These are phyloP conservation scores for Polyodon spathula DNA, from an alignment of 2,113 vertebrate genomes.

Conservation along the genomic window DNA sequence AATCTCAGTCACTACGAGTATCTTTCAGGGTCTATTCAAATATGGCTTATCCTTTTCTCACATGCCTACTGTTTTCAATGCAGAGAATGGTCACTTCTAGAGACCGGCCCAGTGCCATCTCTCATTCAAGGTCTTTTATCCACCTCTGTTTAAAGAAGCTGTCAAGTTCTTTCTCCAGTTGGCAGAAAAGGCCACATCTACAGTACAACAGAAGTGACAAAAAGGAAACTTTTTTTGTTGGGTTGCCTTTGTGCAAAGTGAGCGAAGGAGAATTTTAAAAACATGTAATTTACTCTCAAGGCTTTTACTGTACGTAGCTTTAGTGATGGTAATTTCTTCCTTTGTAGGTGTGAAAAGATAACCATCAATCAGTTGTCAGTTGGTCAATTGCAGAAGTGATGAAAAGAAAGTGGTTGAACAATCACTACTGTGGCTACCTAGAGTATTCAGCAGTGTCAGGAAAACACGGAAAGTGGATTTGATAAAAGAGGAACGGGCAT, in stretches of 20 bases:
- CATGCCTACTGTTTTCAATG: slow-evolving; percentile 65
- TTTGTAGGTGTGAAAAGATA: slow-evolving; percentile 97
- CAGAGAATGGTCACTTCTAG: slow-evolving; percentile 68
- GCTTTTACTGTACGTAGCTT: slow-evolving; percentile 97
- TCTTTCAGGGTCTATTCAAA: slow-evolving; percentile 62
- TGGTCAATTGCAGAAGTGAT: slow-evolving; percentile 94
- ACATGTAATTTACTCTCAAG: slow-evolving; percentile 98
- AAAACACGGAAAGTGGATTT: slow-evolving; percentile 81
- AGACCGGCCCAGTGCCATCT: slow-evolving; percentile 74
- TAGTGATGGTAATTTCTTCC: slow-evolving; percentile 97
- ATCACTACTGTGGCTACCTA: slow-evolving; percentile 85
- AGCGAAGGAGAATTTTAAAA: slow-evolving; percentile 84
- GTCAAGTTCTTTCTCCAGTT: slow-evolving; percentile 84
- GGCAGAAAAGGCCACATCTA: slow-evolving; percentile 87
- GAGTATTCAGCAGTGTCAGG: slow-evolving; percentile 62
- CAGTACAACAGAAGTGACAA: slow-evolving; percentile 79
- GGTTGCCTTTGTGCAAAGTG: slow-evolving; percentile 77
- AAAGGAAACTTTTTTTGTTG: slow-evolving; percentile 84
- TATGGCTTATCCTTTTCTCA: slow-evolving; percentile 67
- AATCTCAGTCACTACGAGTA: slow-evolving; percentile 60
- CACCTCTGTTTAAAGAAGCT: slow-evolving; percentile 91
- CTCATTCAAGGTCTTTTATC: slow-evolving; percentile 87
- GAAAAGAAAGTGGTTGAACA: slow-evolving; percentile 84
- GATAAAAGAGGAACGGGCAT: slow-evolving; percentile 51
- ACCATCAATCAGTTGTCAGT: slow-evolving; percentile 99